A percentile compares a stretch with the other conserved stretches of the same genome.
Evolutionary conservation across 2,888 invertebrate genomes (phyloP).

Genomic region (Oxytorus armatus): DNA sequence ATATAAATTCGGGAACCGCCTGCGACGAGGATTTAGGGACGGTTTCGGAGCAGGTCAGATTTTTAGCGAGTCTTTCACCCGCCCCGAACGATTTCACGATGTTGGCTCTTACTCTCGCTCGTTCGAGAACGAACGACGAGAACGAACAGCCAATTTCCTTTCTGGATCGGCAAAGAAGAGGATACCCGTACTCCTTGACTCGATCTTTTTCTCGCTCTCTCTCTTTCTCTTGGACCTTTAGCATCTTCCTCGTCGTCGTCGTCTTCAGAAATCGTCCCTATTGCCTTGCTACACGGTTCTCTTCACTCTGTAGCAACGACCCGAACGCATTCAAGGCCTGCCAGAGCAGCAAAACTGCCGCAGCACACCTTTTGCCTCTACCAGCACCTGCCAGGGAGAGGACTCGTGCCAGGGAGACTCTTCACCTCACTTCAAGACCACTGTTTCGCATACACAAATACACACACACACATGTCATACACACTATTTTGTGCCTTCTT

Average conservation of each 20-base stretch:
- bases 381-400: slow-evolving; percentile 65
- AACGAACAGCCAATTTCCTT: slow-evolving; percentile 67
- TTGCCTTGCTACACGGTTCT: slow-evolving; percentile 52
- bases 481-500: slow-evolving; percentile 1
- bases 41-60: slow-evolving; percentile 64
- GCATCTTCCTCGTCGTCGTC: slow-evolving; percentile 31
- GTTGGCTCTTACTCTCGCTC: slow-evolving; percentile 9
- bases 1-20: slow-evolving; percentile 25
- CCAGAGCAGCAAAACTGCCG: slow-evolving; percentile 68
- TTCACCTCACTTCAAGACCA: slow-evolving; percentile 28
- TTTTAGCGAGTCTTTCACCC: slow-evolving; percentile 52
- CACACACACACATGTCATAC: too few relatives aligned
- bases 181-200: slow-evolving; percentile 24
- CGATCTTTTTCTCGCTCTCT: slow-evolving; percentile 5
- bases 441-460: too few relatives aligned
- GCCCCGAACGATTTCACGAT: slow-evolving; percentile 18
- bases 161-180: slow-evolving; percentile 63
- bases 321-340: slow-evolving; percentile 78
- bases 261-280: slow-evolving; percentile 50
- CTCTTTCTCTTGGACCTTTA: slow-evolving; percentile 8
- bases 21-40: slow-evolving; percentile 13
- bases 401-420: slow-evolving; percentile 44
- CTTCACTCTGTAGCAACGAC: slow-evolving; percentile 74
- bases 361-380: slow-evolving; percentile 74
- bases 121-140: background rate